phyloP scores from a whole-genome alignment of 2,113 vertebrate genomes.

The Pseudonaja textilis region DNA sequence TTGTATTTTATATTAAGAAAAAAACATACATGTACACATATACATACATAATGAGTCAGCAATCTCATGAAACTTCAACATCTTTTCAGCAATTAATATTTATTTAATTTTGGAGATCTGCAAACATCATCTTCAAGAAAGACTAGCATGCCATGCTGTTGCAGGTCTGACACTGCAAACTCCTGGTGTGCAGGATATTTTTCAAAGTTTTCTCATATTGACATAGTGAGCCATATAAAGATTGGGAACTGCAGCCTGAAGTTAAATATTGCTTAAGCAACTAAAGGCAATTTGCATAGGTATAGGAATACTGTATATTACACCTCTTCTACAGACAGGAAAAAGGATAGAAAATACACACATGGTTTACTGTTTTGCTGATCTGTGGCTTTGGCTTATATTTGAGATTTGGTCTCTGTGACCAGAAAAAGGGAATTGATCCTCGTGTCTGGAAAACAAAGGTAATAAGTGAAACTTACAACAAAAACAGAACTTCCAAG shows the following conservation, averaged over 20 bases:
- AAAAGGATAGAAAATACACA: slow-evolving; percentile 64
- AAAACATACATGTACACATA: too few relatives aligned
- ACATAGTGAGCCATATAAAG: background rate
- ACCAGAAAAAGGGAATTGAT: slow-evolving; percentile 96
- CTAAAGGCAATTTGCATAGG: background rate
- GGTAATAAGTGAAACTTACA: background rate
- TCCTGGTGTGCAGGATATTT: background rate
- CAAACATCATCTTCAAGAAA: background rate
- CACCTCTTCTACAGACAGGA: slow-evolving; percentile 5
- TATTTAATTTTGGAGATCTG: background rate
- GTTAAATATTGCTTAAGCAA: background rate
- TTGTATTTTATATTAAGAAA: too few relatives aligned
- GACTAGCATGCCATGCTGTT: background rate
- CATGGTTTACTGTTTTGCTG: slow-evolving; percentile 90
- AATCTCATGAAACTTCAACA: background rate
- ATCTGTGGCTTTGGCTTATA: slow-evolving; percentile 95
- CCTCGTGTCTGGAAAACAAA: slow-evolving; percentile 83
- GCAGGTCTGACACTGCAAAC: background rate
- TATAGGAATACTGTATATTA: background rate
- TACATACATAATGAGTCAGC: background rate
- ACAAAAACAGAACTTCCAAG: background rate
- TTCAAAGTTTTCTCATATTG: background rate
- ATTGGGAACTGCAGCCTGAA: background rate
- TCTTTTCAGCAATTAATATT: background rate
- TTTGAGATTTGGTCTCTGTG: slow-evolving; percentile 93